Percentiles rank a stretch among this genome's conserved stretches.
phyloP scores from a whole-genome alignment of 2,888 invertebrate species.

The Teinopalpus imperialis region DNA sequence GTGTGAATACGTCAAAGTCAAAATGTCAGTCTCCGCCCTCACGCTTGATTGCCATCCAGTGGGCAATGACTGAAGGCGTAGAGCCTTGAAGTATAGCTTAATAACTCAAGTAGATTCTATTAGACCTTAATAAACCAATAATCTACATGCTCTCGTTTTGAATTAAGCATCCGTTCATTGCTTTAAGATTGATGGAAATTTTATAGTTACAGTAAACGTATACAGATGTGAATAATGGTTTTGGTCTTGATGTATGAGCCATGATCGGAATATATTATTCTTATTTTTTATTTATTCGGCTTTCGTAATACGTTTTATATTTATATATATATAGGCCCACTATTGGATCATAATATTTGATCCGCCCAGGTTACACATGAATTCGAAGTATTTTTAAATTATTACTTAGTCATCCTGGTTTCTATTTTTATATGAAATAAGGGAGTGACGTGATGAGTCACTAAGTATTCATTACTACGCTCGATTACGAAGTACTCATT shows the following conservation, averaged over 20 bases:
- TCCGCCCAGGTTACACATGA: too few relatives aligned
- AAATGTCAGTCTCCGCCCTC: slow-evolving; percentile 16
- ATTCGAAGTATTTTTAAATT: too few relatives aligned
- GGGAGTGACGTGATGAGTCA: too few relatives aligned
- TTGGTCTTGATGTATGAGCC: not conserved
- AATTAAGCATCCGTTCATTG: not conserved
- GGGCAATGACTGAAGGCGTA: slow-evolving; percentile 14
- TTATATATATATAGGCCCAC: too few relatives aligned
- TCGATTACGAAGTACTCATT: too few relatives aligned
- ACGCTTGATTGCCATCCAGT: slow-evolving; percentile 12
- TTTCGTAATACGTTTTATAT: too few relatives aligned
- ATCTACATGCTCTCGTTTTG: slow-evolving; percentile 1
- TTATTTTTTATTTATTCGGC: too few relatives aligned
- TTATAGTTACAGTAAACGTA: not conserved
- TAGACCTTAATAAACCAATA: not conserved
- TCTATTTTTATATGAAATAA: too few relatives aligned
- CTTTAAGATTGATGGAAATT: not conserved
- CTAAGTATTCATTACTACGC: too few relatives aligned
- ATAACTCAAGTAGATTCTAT: slow-evolving; percentile 2
- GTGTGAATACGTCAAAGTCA: slow-evolving; percentile 22
- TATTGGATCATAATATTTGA: too few relatives aligned
- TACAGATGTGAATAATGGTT: not conserved
- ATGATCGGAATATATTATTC: too few relatives aligned
- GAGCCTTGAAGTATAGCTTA: not conserved
- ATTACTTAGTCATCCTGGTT: too few relatives aligned